Percentiles rank a stretch among this genome's conserved stretches.
phyloP scores from a whole-genome alignment of 2,888 invertebrate genomes.

The Bombylius discolor region DNA sequence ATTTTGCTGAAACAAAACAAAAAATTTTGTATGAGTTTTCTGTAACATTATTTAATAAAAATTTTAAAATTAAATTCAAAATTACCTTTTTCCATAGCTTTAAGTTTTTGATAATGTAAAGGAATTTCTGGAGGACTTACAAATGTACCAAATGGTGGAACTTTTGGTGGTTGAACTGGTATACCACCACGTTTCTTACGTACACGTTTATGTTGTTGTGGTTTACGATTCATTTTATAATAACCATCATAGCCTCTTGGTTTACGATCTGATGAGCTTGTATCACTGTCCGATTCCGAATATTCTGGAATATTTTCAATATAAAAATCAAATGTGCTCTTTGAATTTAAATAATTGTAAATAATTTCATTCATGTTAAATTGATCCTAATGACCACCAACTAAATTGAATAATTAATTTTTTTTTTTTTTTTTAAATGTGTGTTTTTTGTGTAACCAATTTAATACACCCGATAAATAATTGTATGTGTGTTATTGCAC shows the following conservation, averaged over 20 bases:
- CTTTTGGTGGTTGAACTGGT: slow-evolving; percentile 74
- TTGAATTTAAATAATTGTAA: not conserved
- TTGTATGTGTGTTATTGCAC: too few relatives aligned
- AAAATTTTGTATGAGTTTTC: slow-evolving; percentile 12
- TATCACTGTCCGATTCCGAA: slow-evolving; percentile 85
- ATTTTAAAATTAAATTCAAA: not conserved
- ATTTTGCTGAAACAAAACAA: slow-evolving; percentile 15
- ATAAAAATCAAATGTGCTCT: too few relatives aligned
- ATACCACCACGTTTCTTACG: slow-evolving; percentile 64
- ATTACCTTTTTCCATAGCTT: slow-evolving; percentile 31
- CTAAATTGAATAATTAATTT: too few relatives aligned
- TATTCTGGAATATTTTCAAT: slow-evolving; percentile 43
- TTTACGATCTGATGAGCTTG: slow-evolving; percentile 38
- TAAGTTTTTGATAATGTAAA: slow-evolving; percentile 38
- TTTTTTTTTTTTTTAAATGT: too few relatives aligned
- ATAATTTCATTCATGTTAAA: not conserved
- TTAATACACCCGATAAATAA: too few relatives aligned
- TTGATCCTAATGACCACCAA: not conserved
- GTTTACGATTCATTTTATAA: slow-evolving; percentile 53
- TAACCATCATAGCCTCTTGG: slow-evolving; percentile 48
- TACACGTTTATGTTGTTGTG: slow-evolving; percentile 56
- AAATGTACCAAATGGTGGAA: slow-evolving; percentile 55
- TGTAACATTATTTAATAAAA: slow-evolving; percentile 1
- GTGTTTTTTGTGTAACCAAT: too few relatives aligned
- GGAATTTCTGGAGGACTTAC: slow-evolving; percentile 55